Percentiles rank a stretch among this genome's conserved stretches.
phyloP scores from a whole-genome alignment of 2,888 invertebrate species.

The Ophion ventricosus region DNA sequence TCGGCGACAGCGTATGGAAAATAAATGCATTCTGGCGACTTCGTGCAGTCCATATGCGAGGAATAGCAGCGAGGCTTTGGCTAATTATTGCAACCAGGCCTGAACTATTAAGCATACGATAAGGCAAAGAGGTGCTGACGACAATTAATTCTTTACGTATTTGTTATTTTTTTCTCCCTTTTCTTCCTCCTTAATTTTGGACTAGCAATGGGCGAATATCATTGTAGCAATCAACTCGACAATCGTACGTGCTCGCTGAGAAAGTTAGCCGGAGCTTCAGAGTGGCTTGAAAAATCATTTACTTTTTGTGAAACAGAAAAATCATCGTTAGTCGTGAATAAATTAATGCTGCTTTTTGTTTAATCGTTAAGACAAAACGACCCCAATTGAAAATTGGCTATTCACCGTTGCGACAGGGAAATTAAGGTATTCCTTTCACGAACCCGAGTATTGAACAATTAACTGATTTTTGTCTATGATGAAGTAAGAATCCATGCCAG shows the following conservation, averaged over 20 bases:
- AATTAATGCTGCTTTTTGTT: not conserved
- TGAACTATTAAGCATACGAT: conserved; percentile 42
- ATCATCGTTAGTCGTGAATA: not conserved
- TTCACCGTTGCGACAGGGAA: too few relatives aligned
- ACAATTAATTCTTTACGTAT: conserved; percentile 3
- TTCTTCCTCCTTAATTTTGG: conserved; percentile 1
- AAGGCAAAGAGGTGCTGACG: conserved; percentile 59
- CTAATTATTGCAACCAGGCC: not conserved
- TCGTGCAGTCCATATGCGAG: conserved; percentile 9
- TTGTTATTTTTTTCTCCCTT: conserved; percentile 9
- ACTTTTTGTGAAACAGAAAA: too few relatives aligned
- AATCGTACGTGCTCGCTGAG: conserved; percentile 13
- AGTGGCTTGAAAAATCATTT: not conserved
- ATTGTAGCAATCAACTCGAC: conserved; percentile 11
- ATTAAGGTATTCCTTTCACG: not conserved
- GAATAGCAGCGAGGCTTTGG: conserved; percentile 8
- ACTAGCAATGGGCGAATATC: conserved; percentile 1
- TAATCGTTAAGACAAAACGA: not conserved
- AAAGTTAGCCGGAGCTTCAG: not conserved
- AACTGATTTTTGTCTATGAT: too few relatives aligned
- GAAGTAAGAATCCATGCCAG: too few relatives aligned
- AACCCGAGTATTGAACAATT: too few relatives aligned
- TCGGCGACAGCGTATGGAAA: conserved; percentile 15
- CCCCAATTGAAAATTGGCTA: not conserved
- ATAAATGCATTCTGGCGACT: conserved; percentile 45